These are phyloP conservation scores for Trisateles emortualis DNA, from an alignment of 2,888 invertebrate species.

Conservation along the genomic window DNA sequence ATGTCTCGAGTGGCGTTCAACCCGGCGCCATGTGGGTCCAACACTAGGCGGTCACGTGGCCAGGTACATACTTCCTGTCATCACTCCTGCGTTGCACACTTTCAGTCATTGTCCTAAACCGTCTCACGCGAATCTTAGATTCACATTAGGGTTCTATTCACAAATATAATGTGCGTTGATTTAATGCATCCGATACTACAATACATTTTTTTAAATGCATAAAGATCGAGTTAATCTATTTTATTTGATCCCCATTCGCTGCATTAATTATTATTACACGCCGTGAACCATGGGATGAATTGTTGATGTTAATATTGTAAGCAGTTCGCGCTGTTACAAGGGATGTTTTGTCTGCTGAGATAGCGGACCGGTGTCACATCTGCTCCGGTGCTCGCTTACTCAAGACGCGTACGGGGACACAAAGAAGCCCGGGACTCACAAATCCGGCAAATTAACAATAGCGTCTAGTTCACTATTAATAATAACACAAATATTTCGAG, in stretches of 20 bases:
- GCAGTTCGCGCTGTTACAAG: conserved; percentile 58
- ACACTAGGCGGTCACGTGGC: conserved; percentile 68
- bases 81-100: conserved; percentile 65
- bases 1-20: conserved; percentile 63
- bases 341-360: conserved; percentile 67
- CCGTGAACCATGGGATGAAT: conserved; percentile 58
- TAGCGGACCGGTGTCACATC: conserved; percentile 71
- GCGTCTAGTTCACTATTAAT: conserved; percentile 73
- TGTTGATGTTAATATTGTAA: conserved; percentile 67
- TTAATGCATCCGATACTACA: conserved; percentile 55
- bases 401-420: conserved; percentile 57
- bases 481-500: conserved; percentile 77
- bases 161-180: conserved; percentile 40
- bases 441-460: conserved; percentile 78
- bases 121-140: conserved; percentile 29
- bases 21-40: conserved; percentile 71
- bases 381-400: conserved; percentile 77
- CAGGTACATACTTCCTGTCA: conserved; percentile 74
- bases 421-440: conserved; percentile 64
- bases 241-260: conserved; percentile 50
- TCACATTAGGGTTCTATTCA: conserved; percentile 13
- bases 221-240: conserved; percentile 43
- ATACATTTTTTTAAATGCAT: conserved; percentile 35
- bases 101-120: conserved; percentile 50
- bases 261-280: conserved; percentile 61